Percentiles rank a stretch among this genome's conserved stretches.
phyloP scores from a whole-genome alignment of 2,888 invertebrate genomes.

The Timema cristinae region DNA sequence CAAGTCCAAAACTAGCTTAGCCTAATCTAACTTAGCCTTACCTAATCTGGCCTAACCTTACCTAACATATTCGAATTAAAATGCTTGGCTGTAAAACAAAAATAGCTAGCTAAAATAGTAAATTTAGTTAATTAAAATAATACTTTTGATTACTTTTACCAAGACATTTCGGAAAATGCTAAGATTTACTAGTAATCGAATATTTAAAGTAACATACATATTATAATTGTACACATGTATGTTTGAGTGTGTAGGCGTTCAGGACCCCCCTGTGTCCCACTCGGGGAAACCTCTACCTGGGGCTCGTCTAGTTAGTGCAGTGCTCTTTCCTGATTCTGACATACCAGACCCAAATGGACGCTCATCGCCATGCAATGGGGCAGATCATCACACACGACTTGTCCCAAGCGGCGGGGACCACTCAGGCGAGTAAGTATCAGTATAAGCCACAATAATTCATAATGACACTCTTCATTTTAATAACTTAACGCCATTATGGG shows the following conservation, averaged over 20 bases:
- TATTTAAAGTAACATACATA: too few relatives aligned
- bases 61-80: too few relatives aligned
- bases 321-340: conserved; percentile 65
- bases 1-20: too few relatives aligned
- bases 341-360: conserved; percentile 67
- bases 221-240: too few relatives aligned
- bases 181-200: too few relatives aligned
- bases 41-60: too few relatives aligned
- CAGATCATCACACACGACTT: conserved; percentile 78
- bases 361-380: conserved; percentile 73
- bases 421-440: conserved; percentile 68
- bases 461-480: conserved; percentile 13
- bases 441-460: neutral
- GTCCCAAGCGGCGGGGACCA: conserved; percentile 66
- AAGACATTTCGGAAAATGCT: too few relatives aligned
- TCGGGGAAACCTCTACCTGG: conserved; percentile 66
- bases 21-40: too few relatives aligned
- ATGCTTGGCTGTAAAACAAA: too few relatives aligned
- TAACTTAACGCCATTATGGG: neutral
- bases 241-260: conserved; percentile 52
- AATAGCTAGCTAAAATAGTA: too few relatives aligned
- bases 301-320: conserved; percentile 64
- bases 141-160: too few relatives aligned
- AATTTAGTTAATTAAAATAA: too few relatives aligned
- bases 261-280: conserved; percentile 57